These are phyloP conservation scores for Pungitius pungitius DNA, from an alignment of 2,113 vertebrate species.

Conservation along the genomic window DNA sequence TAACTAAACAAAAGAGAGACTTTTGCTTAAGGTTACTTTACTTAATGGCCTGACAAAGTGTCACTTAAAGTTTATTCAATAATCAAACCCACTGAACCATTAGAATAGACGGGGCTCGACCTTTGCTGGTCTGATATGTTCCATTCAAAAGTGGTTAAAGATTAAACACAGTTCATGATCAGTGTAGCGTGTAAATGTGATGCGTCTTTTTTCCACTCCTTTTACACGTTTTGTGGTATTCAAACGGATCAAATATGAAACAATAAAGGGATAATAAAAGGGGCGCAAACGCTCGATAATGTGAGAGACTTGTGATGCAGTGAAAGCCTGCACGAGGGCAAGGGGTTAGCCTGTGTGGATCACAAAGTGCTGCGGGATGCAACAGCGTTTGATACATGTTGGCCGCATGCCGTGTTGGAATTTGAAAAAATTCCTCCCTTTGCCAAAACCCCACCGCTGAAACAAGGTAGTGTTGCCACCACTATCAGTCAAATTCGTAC, in stretches of 20 bases:
- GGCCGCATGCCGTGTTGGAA: not conserved
- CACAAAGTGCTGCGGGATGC: not conserved
- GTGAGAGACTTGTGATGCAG: not conserved
- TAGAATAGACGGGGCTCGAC: not conserved
- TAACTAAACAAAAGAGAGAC: conserved; percentile 40
- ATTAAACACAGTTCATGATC: not conserved
- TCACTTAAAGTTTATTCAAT: conserved; percentile 18
- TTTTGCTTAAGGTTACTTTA: not conserved
- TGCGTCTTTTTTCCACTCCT: not conserved
- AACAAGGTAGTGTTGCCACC: not conserved
- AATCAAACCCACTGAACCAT: conserved; percentile 16
- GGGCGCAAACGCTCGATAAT: not conserved
- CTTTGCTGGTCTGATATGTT: not conserved
- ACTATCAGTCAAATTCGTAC: not conserved
- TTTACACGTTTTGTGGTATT: not conserved
- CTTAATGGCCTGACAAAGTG: conserved; percentile 24
- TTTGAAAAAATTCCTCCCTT: not conserved
- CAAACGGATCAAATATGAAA: not conserved
- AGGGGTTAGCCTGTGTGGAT: conserved; percentile 4
- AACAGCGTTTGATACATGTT: conserved; percentile 21
- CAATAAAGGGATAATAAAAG: not conserved
- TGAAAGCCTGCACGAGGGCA: not conserved
- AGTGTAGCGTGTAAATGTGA: not conserved
- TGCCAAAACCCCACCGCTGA: not conserved
- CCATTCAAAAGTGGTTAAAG: conserved; percentile 2